Conservation (phyloP, 2,797 vertebrate genomes). For the Chelonia mydas region DNA sequence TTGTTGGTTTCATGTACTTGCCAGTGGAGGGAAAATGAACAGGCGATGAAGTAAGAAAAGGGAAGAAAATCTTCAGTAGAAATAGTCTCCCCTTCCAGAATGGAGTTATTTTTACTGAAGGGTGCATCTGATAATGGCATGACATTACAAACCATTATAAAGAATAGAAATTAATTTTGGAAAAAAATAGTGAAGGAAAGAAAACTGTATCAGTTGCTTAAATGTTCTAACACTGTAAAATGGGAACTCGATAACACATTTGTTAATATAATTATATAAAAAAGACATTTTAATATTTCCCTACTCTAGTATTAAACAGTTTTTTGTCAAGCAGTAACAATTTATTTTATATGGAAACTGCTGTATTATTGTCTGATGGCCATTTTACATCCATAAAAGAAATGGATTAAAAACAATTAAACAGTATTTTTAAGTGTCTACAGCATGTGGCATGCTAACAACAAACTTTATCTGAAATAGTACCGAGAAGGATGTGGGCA, state of each 20-base stretch:
- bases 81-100: background rate
- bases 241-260: slow-evolving; percentile 57
- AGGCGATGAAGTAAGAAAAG: background rate
- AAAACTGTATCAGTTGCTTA: slow-evolving; percentile 41
- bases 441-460: slow-evolving; percentile 58
- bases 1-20: background rate
- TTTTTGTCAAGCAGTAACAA: slow-evolving; percentile 74
- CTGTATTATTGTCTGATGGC: slow-evolving; percentile 60
- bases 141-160: background rate
- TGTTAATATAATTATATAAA: slow-evolving; percentile 78
- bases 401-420: slow-evolving; percentile 72
- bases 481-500: background rate
- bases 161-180: slow-evolving; percentile 59
- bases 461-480: slow-evolving; percentile 45
- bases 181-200: slow-evolving; percentile 52
- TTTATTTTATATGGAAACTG: slow-evolving; percentile 70
- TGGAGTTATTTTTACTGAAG: slow-evolving; percentile 13
- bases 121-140: background rate
- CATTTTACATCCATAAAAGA: slow-evolving; percentile 61
- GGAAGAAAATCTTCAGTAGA: background rate
- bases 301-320: slow-evolving; percentile 67
- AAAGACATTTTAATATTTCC: slow-evolving; percentile 79
- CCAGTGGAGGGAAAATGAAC: background rate
- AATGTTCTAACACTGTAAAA: slow-evolving; percentile 68
- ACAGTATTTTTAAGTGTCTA: slow-evolving; percentile 66